Evolutionary conservation across 2,113 vertebrate genomes (phyloP).

Genomic region (Arvicanthis niloticus): DNA sequence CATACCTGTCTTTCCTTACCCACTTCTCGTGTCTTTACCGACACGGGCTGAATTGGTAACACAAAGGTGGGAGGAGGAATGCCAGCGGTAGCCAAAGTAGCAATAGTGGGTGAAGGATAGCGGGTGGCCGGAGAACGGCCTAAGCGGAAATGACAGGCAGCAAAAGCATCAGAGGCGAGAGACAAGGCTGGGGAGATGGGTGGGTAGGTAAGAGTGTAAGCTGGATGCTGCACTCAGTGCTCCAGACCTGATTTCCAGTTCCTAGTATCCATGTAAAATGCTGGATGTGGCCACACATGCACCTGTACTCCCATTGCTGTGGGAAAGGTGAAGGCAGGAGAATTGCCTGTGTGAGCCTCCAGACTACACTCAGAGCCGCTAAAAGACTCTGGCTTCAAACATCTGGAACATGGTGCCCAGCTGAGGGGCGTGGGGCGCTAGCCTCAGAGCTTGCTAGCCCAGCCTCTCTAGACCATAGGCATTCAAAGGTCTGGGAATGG

Average conservation of each 20-base stretch:
- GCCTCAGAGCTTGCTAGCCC: not conserved
- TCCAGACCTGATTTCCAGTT: not conserved
- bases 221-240: not conserved
- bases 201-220: not conserved
- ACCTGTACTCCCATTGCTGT: not conserved
- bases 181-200: not conserved
- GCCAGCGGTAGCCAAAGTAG: not conserved
- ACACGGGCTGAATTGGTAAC: not conserved
- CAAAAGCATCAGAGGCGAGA: not conserved
- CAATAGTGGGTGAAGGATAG: not conserved
- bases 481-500: not conserved
- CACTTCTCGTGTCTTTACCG: not conserved
- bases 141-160: not conserved
- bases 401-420: not conserved
- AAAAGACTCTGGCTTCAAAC: not conserved
- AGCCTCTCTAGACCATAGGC: not conserved
- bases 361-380: not conserved
- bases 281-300: not conserved
- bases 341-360: not conserved
- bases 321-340: not conserved
- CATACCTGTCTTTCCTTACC: not conserved
- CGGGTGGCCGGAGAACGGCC: not conserved
- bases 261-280: not conserved
- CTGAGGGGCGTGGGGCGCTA: not conserved
- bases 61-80: too few species aligned